Evolutionary conservation across 2,888 invertebrate genomes (phyloP), one percentile per base, ranked within the genome.

Genomic region (Choreutis nemorana): DNA sequence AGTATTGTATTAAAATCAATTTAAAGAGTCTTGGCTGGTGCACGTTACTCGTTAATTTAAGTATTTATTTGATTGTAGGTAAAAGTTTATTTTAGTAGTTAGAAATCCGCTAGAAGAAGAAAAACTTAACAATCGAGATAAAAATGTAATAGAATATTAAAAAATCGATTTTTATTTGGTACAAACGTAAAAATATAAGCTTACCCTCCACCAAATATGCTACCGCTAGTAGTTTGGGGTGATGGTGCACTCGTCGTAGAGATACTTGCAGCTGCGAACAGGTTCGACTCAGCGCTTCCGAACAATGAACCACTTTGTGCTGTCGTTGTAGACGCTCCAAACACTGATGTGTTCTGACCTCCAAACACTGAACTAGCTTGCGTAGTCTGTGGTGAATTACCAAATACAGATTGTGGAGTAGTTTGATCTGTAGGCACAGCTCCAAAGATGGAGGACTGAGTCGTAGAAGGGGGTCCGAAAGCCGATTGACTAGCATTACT

Each of bases 201-300:
- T 55, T 50, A 73, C 75, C 65, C 55, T 40, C 59, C 55, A 12
- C 70, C 71, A 42, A 78, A 77, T 37, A 73, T 64, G 41, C 51
- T 73, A 25, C 70, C 70, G 14, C n/a, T n/a, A 4, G 61, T 58
- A 22, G 50, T 59, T 1, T 45, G 41, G 13, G 48, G 58, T 3
- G 64, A 45, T 1, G 65, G 47, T 0, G 71, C 62, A 26, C 48
- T 68, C 0, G 71, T 71, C 0, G 77, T 68, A 1, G 78, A 75
- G 42, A 80, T 79, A 40, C 62, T 75, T 8, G 73, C 72, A 0
- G 70, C 50, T 2, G 73, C 71, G 41, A 80, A 81, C 38, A 79
- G 35, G 42, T 53, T 71, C 2, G 50, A 36, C 39, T 68, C 64
- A 14, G 48, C 52, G 8, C 59, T 55, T 21, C 68, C 63, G 39